Evolutionary conservation across 2,113 vertebrate species (phyloP).

Genomic region (Oncorhynchus mykiss): DNA sequence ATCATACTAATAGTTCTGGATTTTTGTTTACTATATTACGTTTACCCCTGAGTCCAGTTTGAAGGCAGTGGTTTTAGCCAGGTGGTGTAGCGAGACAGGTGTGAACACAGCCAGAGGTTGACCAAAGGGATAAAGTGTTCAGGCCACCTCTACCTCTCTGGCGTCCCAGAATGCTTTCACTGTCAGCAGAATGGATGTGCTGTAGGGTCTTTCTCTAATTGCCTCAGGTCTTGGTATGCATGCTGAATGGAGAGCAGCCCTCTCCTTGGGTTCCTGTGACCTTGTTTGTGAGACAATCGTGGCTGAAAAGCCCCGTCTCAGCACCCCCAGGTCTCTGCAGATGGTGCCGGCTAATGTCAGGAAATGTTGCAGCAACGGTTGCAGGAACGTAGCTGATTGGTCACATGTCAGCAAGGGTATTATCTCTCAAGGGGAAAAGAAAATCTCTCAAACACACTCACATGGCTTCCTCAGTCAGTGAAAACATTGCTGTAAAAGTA

Average conservation of each 20-base stretch:
- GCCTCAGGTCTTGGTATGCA: slow-evolving; percentile 28
- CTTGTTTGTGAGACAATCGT: slow-evolving; percentile 1
- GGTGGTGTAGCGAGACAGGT: not conserved
- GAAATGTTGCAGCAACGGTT: not conserved
- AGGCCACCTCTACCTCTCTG: slow-evolving; percentile 5
- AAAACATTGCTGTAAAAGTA: not conserved
- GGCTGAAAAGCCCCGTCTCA: slow-evolving; percentile 22
- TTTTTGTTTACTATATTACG: too few species aligned
- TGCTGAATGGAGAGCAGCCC: not conserved
- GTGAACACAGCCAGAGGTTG: slow-evolving; percentile 6
- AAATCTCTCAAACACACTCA: not conserved
- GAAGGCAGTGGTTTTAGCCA: too few species aligned
- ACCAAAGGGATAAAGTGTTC: slow-evolving; percentile 1
- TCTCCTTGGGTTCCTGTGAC: not conserved
- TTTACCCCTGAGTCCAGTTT: too few species aligned
- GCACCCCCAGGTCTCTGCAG: not conserved
- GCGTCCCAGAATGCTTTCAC: slow-evolving; percentile 38
- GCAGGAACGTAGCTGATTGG: not conserved
- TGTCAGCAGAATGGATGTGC: slow-evolving; percentile 8
- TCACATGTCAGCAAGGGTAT: slow-evolving; percentile 19
- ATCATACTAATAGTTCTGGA: too few species aligned
- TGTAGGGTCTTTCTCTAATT: not conserved
- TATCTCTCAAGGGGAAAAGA: not conserved
- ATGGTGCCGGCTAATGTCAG: not conserved
- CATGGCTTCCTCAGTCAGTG: not conserved